Base-by-base conservation (phyloP, 2,113 vertebrate species). In the Proterorhinus semilunaris region DNA sequence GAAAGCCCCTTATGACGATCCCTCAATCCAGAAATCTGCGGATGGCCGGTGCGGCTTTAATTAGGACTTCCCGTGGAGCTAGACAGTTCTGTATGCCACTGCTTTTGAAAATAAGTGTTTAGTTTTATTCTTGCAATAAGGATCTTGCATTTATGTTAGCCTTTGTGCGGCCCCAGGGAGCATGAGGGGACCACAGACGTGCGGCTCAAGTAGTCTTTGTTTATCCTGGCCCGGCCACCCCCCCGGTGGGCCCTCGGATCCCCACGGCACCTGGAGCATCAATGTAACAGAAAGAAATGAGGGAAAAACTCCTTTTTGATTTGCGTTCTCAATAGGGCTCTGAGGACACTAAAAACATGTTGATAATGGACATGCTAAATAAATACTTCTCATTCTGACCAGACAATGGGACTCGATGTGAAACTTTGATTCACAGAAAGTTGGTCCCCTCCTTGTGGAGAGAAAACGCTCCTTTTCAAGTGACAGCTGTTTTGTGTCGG, bases 61-160 rank as follows among this genome's bases (percentile, higher is more conserved):
- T 93, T 93, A 93, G 90, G 91, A 88, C 86, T 88, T 90, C 91
- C 91, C 83, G 88, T 81, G 78, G 92, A 89, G 90, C 86, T 90
- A 82, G 85, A 91, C 91, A 91, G 85, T 88, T 88, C 89, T 84
- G 90, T 90, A 93, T 92, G 92, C 90, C 91, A 83, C 91, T 85
- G 87, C 87, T 91, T 90, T 88, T 87, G 86, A 77, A 92, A 93
- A 93, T 92, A 93, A 94, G 93, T 92, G 92, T 93, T 94, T 93
- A 93, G 91, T 93, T 94, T 93, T 92, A 93, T 93, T 93, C 92
- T 92, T 93, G 92, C 91, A 92, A 92, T 92, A 93, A 91, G 91
- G 91, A 92, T 92, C 92, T 91, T 90, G 92, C 92, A 92, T 93
- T 94, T 93, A 93, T 92, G 87, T 93, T 89, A 87, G 91, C 75